These are phyloP conservation scores for Steinernema scapterisci DNA, from an alignment of 2,888 invertebrate species.

Conservation along the genomic window DNA sequence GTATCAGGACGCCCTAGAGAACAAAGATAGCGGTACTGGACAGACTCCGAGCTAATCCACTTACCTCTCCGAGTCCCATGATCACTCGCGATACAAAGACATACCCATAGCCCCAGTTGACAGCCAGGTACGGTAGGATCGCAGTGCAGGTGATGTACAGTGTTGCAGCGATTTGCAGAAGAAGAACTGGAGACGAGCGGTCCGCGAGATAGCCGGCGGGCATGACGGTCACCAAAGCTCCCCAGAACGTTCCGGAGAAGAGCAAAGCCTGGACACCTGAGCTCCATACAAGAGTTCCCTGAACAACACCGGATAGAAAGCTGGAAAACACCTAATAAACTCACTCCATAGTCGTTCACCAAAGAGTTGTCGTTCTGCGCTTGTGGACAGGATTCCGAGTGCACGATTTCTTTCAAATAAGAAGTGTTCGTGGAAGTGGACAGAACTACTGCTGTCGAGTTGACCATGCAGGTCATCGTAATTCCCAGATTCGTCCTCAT, in stretches of 20 bases:
- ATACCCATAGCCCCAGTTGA: conserved; percentile 40
- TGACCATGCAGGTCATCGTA: conserved; percentile 55
- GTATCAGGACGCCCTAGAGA: conserved; percentile 51
- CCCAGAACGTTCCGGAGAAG: conserved; percentile 52
- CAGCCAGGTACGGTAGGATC: conserved; percentile 46
- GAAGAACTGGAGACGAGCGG: conserved; percentile 38
- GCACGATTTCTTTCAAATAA: conserved; percentile 33
- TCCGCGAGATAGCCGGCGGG: conserved; percentile 47
- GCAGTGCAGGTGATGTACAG: conserved; percentile 40
- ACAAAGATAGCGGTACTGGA: background rate
- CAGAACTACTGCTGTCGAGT: conserved; percentile 45
- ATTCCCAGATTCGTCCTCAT: conserved; percentile 52
- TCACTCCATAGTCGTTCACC: conserved; percentile 47
- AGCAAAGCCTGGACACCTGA: conserved; percentile 40
- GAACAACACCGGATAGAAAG: background rate
- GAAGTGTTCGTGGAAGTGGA: conserved; percentile 13
- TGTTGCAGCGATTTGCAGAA: conserved; percentile 35
- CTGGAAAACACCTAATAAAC: background rate
- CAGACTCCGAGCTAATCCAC: conserved; percentile 14
- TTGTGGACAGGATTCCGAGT: conserved; percentile 20
- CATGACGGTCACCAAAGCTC: conserved; percentile 44
- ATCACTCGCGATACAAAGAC: conserved; percentile 48
- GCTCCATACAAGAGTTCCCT: conserved; percentile 40
- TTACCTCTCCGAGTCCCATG: conserved; percentile 54
- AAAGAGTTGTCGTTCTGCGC: conserved; percentile 31